Evolutionary conservation across 1,140 invertebrate genomes (phyloP), one percentile per base, ranked within the genome.

Genomic region (Caenorhabditis remanei): DNA sequence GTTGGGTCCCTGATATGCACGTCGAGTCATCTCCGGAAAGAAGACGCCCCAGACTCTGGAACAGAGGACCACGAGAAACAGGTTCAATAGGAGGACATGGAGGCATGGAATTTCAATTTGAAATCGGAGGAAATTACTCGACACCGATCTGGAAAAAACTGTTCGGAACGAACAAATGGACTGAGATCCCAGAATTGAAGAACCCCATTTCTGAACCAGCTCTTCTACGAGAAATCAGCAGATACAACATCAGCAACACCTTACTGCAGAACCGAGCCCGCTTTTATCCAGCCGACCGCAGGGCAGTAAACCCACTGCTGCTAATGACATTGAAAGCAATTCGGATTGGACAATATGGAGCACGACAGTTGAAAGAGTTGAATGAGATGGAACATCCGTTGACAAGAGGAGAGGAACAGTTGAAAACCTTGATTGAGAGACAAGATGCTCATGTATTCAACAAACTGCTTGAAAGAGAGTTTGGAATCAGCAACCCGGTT

Each of bases 391-490:
- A 16, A 58, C 13, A 6, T 7, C 14, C 4, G 14, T n/a, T 58
- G 6, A 58, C 55, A n/a, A 58, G 4, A 58, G 55, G 55, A 19
- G 55, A 58, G 19, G 6, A 7, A 6, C 13, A 14, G 6, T n/a
- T 58, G 55, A 58, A 58, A 58, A 19, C 6, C 14, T 16, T 6
- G n/a, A 58, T 58, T 58, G 55, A 58, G 19, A 14, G n/a, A 19
- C 13, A n/a, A 58, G n/a, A 19, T n/a, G 55, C 19, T 11, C 6
- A 58, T 4, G n/a, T 58, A 11, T 58, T 58, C 55, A n/a, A 58
- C n/a, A 58, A 58, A n/a, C 19, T 58, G n/a, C 55, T 58, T 19
- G 55, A 58, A 19, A 58, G 55, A 58, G 55, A 58, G 55, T 58
- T 58, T n/a, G 55, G 55, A 58, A 14, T 6, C 6, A 58, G 55